A percentile compares a stretch with the other conserved stretches of the same genome.
Conservation (phyloP, 2,888 invertebrate genomes). For the Patella caerulea region DNA sequence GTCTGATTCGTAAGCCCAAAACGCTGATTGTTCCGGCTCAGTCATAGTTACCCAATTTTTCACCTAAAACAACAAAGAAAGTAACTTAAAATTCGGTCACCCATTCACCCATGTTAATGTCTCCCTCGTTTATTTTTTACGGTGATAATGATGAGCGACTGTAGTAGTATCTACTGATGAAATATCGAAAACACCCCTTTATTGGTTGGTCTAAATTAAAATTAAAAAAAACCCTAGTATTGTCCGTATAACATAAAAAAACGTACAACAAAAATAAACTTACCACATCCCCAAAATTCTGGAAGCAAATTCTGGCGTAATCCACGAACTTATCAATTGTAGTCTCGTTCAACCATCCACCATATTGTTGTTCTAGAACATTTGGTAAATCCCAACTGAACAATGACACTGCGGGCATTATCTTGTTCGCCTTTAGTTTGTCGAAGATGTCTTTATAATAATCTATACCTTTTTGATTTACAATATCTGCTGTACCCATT, state of each 20-base stretch:
- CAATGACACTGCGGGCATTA: constrained; percentile 76
- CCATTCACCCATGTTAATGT: no score
- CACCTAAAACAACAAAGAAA: constrained; percentile 35
- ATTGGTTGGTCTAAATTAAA: no score
- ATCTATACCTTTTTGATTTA: constrained; percentile 81
- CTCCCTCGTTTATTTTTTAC: no score
- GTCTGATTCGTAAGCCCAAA: constrained; percentile 39
- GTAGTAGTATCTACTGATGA: no score
- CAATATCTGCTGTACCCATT: constrained; percentile 69
- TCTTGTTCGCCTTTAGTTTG: constrained; percentile 76
- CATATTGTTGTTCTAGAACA: constrained; percentile 63
- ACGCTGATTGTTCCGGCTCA: constrained; percentile 75
- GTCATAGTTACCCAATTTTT: constrained; percentile 79
- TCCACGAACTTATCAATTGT: constrained; percentile 65
- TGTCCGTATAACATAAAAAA: neutral
- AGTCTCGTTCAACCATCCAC: constrained; percentile 69
- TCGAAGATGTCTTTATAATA: constrained; percentile 85
- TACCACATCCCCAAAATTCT: constrained; percentile 69
- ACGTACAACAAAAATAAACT: constrained; percentile 16
- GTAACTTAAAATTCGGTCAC: no score
- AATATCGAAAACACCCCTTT: no score
- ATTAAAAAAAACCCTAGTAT: neutral
- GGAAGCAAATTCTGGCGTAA: constrained; percentile 69
- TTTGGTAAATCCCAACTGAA: constrained; percentile 71
- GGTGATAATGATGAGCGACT: no score